Evolutionary conservation across 2,888 invertebrate genomes (phyloP), one percentile per base, ranked within the genome.

Genomic region (Rotaria socialis): DNA sequence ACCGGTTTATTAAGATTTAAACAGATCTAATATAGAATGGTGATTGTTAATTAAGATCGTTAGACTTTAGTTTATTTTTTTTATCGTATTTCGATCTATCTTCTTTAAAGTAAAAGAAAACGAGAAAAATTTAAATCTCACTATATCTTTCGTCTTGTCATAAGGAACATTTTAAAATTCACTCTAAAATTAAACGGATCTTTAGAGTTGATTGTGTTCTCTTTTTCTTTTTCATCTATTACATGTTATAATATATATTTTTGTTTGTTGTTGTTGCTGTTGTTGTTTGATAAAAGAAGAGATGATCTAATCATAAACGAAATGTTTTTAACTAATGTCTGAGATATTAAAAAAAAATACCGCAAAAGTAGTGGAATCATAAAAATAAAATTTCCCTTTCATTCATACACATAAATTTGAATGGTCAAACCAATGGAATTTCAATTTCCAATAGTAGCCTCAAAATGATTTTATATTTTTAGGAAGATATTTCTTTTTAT

Each of bases 211-310:
- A 60, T 60, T 60, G 27, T 60, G n/a, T 27, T 27, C 60, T 8
- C 16, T 56, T 56, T 24, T 24, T 35, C 35, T 35, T 24, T 56
- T 24, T 56, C 24, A 8, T 24, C 56, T 22, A 56, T 56, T 56
- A 56, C 56, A 56, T 56, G 24, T 56, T 56, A 56, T 24, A 56
- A 56, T 56, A 50, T 50, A 50, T 50, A 50, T 14, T 11, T 50
- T 11, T 50, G 14, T 35, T 35, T 35, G 35, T 35, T 35, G 35
- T 2, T 35, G 35, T 35, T 50, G 50, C 14, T 50, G 4, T 56
- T 67, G n/a, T 67, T 67, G n/a, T 67, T 27, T 27, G 67, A 41
- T 41, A 35, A 67, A 67, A 35, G 67, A 67, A 67, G 67, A 67
- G 35, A 67, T 16, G 14, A 27, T 67, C 27, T 35, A 19, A 67